Evolutionary conservation across 2,113 vertebrate genomes (phyloP).

Genomic region (Dasyurus viverrinus): DNA sequence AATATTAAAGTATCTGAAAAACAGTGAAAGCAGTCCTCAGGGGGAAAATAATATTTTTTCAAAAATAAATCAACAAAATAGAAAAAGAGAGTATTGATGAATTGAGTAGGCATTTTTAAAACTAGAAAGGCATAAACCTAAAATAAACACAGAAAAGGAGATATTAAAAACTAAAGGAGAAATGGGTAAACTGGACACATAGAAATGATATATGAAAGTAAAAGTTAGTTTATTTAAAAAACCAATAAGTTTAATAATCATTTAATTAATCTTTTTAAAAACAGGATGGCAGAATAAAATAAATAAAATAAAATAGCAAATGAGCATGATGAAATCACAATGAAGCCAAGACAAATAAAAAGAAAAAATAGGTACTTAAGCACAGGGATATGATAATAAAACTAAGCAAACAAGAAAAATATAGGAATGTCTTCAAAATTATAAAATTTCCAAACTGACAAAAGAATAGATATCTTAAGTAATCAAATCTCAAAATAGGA

Average conservation of each 20-base stretch:
- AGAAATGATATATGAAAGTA: neutral
- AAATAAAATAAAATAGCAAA: neutral
- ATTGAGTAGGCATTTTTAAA: neutral
- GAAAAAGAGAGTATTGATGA: neutral
- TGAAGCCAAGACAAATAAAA: neutral
- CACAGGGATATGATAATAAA: neutral
- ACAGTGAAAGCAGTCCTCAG: neutral
- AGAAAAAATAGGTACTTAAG: neutral
- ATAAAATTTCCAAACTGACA: neutral
- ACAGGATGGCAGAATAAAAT: neutral
- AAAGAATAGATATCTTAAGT: neutral
- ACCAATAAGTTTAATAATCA: neutral
- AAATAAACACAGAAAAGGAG: neutral
- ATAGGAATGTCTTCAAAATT: neutral
- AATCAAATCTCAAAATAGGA: neutral
- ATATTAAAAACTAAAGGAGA: neutral
- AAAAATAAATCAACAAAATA: neutral
- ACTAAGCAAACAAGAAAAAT: neutral
- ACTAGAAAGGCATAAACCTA: neutral
- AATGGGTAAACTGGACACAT: neutral
- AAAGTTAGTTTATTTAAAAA: neutral
- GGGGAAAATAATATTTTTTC: neutral
- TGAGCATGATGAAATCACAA: neutral
- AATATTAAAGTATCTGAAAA: neutral
- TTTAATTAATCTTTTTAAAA: neutral